phyloP scores from a whole-genome alignment of 2,797 vertebrate species.

The Holocentrus rufus region DNA sequence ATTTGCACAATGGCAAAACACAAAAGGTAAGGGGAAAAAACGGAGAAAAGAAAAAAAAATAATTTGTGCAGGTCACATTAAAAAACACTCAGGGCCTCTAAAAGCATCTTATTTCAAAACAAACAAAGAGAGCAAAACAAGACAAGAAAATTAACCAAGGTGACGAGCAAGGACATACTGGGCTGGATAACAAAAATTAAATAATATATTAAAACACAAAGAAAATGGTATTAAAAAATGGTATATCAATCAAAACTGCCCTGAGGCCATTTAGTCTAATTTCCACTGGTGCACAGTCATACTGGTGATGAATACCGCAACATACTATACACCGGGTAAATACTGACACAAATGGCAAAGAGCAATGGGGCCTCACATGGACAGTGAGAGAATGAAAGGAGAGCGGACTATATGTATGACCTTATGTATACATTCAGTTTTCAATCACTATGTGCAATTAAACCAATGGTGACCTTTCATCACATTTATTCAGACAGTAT shows the following conservation, averaged over 20 bases:
- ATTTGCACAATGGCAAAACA: not conserved
- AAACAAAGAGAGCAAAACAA: not conserved
- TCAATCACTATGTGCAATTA: slow-evolving; percentile 20
- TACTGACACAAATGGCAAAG: not conserved
- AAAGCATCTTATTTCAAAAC: not conserved
- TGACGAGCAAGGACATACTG: not conserved
- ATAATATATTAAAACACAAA: not conserved
- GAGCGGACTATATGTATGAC: not conserved
- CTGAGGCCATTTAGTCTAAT: too few species aligned
- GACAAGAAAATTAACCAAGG: not conserved
- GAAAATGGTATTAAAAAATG: too few species aligned
- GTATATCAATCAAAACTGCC: not conserved
- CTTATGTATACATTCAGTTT: not conserved
- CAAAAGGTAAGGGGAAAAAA: not conserved
- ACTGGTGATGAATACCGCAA: too few species aligned
- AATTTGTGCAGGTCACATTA: not conserved
- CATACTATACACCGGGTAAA: not conserved
- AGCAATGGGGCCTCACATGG: not conserved
- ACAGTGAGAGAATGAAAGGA: not conserved
- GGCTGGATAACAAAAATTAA: not conserved
- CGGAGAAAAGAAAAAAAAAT: not conserved
- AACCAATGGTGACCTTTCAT: slow-evolving; percentile 47
- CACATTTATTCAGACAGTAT: slow-evolving; percentile 30
- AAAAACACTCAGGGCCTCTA: not conserved
- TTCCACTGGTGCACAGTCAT: too few species aligned